Base-by-base conservation (phyloP, 1,140 invertebrate genomes). In the Tenebrio molitor region DNA sequence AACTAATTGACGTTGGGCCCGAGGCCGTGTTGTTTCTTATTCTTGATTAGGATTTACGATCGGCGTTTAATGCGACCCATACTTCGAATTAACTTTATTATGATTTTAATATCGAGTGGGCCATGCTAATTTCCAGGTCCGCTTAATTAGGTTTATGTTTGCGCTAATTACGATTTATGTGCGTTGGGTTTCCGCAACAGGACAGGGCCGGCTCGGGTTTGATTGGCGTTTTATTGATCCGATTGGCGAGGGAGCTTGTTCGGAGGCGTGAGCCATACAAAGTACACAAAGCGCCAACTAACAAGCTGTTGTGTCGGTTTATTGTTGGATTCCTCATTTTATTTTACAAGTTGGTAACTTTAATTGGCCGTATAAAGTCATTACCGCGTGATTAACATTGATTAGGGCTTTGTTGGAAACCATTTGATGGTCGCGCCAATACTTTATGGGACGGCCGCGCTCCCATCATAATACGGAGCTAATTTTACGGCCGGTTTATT, bases 1-100 rank as follows among this genome's bases (percentile, higher is more conserved):
- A 74, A 77, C 74, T 77, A 75, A 77, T 77, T 77, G 76, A 71
- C 73, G 71, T 75, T 46, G 16, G 34, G 19, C 74, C 44, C 64
- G 2, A 44, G 71, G 73, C 73, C 34, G 21, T 21, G 66, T 73
- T 77, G 66, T 73, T 77, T 65, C 63, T 72, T 67, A 53, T 69
- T 39, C 73, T 75, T 77, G 76, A 77, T 77, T 77, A 77, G 42
- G 65, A 77, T 77, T 77, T 77, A 77, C 72, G 50, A 42, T 44
- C 62, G 33, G 25, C 64, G 53, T 77, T 72, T 73, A 69, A 69
- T 69, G 42, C 29, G 63, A 65, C 63, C 23, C 53, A 69, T 46
- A 69, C 66, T 53, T 69, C 66, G 42, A 69, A 69, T 69, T 69
- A 69, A 69, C 29, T 69, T 69, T 69, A 69, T 69, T 69, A 69